These are phyloP conservation scores for Euborellia annulipes DNA, from an alignment of 1,140 invertebrate species.

Conservation along the genomic window DNA sequence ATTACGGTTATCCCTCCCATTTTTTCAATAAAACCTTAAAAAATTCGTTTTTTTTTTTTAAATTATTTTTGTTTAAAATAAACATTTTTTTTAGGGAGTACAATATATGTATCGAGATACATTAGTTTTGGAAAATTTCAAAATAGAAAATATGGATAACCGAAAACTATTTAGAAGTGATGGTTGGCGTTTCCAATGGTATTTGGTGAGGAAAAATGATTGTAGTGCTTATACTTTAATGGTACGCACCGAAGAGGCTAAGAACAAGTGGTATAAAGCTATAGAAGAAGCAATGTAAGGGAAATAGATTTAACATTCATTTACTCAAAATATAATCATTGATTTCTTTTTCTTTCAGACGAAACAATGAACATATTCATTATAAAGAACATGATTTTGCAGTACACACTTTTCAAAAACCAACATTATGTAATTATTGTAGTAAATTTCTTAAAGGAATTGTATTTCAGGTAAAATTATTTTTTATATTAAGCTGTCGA, in stretches of 20 bases:
- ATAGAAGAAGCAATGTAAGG: slow-evolving; percentile 79
- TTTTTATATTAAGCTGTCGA: too few relatives aligned
- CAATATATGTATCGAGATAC: slow-evolving; percentile 84
- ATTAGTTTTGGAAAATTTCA: slow-evolving; percentile 68
- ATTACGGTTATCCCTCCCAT: too few relatives aligned
- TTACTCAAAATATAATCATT: slow-evolving; percentile 1
- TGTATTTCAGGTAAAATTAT: slow-evolving; percentile 52
- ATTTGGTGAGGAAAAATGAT: slow-evolving; percentile 66
- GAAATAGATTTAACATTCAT: not conserved
- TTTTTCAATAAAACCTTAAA: slow-evolving; percentile 10
- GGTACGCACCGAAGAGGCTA: slow-evolving; percentile 73
- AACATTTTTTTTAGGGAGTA: slow-evolving; percentile 49
- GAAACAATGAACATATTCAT: slow-evolving; percentile 62
- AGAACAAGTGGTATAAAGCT: slow-evolving; percentile 81
- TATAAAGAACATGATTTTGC: slow-evolving; percentile 61
- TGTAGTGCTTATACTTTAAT: slow-evolving; percentile 77
- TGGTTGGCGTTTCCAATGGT: slow-evolving; percentile 67
- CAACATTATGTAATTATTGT: slow-evolving; percentile 65
- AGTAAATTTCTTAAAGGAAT: slow-evolving; percentile 78
- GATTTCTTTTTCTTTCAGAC: slow-evolving; percentile 34
- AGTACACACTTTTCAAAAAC: slow-evolving; percentile 71
- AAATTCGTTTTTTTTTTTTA: slow-evolving; percentile 1
- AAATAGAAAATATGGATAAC: slow-evolving; percentile 59
- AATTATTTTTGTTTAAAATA: slow-evolving; percentile 2
- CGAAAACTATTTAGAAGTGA: slow-evolving; percentile 44